Evolutionary conservation across 1,140 invertebrate genomes (phyloP).

Genomic region (Riptortus pedestris): DNA sequence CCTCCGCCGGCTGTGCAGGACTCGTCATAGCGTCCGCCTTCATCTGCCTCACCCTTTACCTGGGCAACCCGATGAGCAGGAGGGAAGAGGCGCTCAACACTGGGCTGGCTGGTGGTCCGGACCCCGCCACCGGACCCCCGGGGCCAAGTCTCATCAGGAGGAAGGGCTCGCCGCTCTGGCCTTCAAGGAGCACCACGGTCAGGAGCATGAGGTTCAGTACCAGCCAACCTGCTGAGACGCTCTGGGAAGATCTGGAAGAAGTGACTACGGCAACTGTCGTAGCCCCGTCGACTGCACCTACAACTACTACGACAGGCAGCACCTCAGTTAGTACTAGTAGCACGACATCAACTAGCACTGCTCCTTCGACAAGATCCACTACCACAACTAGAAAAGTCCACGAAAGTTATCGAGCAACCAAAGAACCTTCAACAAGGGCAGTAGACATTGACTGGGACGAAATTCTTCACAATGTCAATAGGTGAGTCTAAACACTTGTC

Average conservation of each 20-base stretch:
- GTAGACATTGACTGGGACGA: constrained; percentile 3
- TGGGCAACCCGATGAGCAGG: constrained; percentile 26
- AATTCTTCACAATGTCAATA: neutral
- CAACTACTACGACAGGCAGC: neutral
- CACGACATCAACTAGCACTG: neutral
- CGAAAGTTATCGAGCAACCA: neutral
- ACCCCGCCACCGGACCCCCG: neutral
- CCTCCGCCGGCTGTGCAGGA: constrained; percentile 30
- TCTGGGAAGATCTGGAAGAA: no score
- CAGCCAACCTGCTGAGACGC: no score
- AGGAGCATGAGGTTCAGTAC: no score
- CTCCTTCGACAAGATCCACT: neutral
- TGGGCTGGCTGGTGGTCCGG: neutral
- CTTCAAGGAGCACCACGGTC: no score
- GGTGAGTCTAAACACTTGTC: neutral
- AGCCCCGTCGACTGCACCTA: neutral
- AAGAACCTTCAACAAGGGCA: neutral
- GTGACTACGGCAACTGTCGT: neutral
- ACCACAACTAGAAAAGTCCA: neutral
- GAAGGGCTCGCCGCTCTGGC: neutral
- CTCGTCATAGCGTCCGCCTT: constrained; percentile 31
- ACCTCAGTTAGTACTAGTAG: neutral
- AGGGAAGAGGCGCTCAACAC: neutral
- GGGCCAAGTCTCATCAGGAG: neutral
- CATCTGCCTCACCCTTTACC: constrained; percentile 32